phyloP scores from a whole-genome alignment of 1,140 invertebrate genomes.

The Papilio helenus region DNA sequence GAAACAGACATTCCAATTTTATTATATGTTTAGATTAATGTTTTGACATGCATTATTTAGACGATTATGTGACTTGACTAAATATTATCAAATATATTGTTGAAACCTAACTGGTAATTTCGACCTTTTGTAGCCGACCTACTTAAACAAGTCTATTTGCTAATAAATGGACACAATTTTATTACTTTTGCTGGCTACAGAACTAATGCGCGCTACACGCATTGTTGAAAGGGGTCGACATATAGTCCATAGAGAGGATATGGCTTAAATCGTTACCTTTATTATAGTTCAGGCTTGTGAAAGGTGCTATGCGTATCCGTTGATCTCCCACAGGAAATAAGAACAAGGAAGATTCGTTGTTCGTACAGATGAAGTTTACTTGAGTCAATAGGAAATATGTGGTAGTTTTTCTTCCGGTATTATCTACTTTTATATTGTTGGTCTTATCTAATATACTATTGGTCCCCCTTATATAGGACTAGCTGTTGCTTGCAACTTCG shows the following conservation, averaged over 20 bases:
- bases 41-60: too few species aligned
- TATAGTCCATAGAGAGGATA: slow-evolving; percentile 55
- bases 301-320: slow-evolving; percentile 56
- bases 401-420: slow-evolving; percentile 15
- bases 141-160: neutral
- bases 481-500: too few species aligned
- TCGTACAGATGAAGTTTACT: slow-evolving; percentile 26
- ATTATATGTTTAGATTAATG: too few species aligned
- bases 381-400: slow-evolving; percentile 10
- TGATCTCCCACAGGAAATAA: slow-evolving; percentile 69
- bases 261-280: slow-evolving; percentile 69
- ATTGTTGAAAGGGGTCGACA: slow-evolving; percentile 56
- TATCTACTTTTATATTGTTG: neutral
- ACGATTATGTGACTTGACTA: too few species aligned
- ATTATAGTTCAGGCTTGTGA: slow-evolving; percentile 68
- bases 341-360: slow-evolving; percentile 34
- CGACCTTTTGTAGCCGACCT: too few species aligned
- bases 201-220: slow-evolving; percentile 51
- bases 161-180: slow-evolving; percentile 23
- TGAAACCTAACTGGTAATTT: too few species aligned
- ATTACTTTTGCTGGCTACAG: slow-evolving; percentile 53
- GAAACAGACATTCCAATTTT: too few species aligned
- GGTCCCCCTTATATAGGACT: too few species aligned
- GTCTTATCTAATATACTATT: neutral
- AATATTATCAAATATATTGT: too few species aligned